These are phyloP conservation scores for Xanthorhoe designata DNA, from an alignment of 2,888 invertebrate species.

Conservation along the genomic window DNA sequence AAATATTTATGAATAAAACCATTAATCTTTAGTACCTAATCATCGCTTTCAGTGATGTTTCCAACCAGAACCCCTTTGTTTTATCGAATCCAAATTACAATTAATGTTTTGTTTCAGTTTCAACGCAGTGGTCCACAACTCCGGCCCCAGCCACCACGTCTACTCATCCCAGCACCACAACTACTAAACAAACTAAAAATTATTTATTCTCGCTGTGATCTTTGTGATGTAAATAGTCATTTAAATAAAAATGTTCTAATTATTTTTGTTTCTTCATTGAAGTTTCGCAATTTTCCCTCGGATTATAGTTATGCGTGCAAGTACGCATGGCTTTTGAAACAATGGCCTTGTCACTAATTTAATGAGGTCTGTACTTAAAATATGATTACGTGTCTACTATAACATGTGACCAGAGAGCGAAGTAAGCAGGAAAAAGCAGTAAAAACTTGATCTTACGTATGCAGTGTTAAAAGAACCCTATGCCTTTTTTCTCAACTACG, in stretches of 20 bases:
- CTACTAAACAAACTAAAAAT: conserved; percentile 60
- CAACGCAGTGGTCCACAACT: conserved; percentile 81
- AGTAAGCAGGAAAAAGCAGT: neutral
- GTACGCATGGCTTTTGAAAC: conserved; percentile 18
- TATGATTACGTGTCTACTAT: neutral
- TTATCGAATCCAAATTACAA: neutral
- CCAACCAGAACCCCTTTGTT: too few species aligned
- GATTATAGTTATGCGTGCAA: conserved; percentile 15
- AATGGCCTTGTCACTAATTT: conserved; percentile 14
- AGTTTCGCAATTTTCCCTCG: conserved; percentile 13
- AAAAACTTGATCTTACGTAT: neutral
- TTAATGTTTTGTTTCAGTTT: conserved; percentile 68
- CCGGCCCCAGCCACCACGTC: conserved; percentile 77
- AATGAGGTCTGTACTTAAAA: neutral
- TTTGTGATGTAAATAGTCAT: conserved; percentile 59
- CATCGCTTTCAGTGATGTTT: neutral
- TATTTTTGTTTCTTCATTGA: conserved; percentile 8
- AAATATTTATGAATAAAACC: too few species aligned
- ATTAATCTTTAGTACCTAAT: too few species aligned
- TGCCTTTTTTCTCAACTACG: too few species aligned
- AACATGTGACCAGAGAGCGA: neutral
- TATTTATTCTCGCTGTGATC: conserved; percentile 72
- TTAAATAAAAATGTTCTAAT: conserved; percentile 43
- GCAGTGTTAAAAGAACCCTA: too few species aligned
- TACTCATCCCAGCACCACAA: conserved; percentile 76